Base-by-base conservation (phyloP, 2,113 vertebrate genomes). In the Brienomyrus brachyistius region DNA sequence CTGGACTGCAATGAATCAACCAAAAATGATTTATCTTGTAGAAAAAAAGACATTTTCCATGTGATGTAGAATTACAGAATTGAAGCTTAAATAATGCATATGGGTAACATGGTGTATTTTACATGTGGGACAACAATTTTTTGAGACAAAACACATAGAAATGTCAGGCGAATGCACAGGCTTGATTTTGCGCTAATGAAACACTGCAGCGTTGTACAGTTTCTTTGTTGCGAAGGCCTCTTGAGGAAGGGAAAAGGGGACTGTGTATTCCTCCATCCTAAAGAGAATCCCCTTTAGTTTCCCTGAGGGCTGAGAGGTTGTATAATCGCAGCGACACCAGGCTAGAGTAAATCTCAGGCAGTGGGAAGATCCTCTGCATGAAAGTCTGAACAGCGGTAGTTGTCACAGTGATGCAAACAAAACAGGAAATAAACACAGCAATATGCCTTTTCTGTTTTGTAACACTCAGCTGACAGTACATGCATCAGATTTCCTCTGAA, bases 221-320 rank as follows among this genome's bases (percentile, higher is more conserved):
- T 59, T 62, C 8, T 66, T 59, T 45, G 40, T 45, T 51, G 48
- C 21, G 0, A 45, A 21, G 4, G 10, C 10, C 62, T 47, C 70
- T 40, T 52, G 70, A 80, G 51, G 74, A 80, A 31, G 19, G 43
- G 31, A 89, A 83, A 83, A 56, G 70, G 50, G 70, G 70, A 47
- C 51, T 87, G 82, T 51, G 84, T 85, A 86, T 86, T 70, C 84
- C 56, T 4, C 56, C 54, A 45, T 70, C 59, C 83, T 66, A 47
- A 62, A 90, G 89, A 86, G 83, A 90, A 87, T 87, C 59, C 83
- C 56, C 47, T 86, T 87, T 56, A 87, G 89, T 87, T 87, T 86
- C 19, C 52, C 84, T 86, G 15, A 74, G 84, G 83, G 82, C 56
- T 62, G 17, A 40, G 51, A n/a, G 54, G 19, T 47, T 86, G 83